A percentile compares a stretch with the other conserved stretches of the same genome.
Evolutionary conservation across 2,797 vertebrate species (phyloP).

Genomic region (Oryzias sinensis): DNA sequence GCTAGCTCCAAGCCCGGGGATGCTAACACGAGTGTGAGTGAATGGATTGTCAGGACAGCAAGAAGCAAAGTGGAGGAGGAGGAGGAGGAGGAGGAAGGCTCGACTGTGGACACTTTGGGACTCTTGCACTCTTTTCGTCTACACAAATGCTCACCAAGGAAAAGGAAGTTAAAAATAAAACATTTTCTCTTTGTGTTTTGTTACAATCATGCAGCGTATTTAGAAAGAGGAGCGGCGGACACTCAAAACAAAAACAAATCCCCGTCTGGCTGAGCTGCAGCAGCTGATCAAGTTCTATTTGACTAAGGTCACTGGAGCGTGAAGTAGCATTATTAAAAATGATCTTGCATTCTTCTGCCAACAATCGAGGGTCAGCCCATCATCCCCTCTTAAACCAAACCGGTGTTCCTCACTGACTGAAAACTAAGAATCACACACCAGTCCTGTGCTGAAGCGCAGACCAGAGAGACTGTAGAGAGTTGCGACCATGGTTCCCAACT

Average conservation of each 20-base stretch:
- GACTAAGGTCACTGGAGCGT: constrained; percentile 15
- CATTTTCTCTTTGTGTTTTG: constrained; percentile 11
- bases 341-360: constrained; percentile 28
- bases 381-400: constrained; percentile 14
- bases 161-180: constrained; percentile 30
- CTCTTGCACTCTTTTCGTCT: constrained; percentile 17
- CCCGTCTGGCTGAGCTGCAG: constrained; percentile 44
- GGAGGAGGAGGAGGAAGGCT: constrained; percentile 26
- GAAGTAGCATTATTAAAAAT: constrained; percentile 16
- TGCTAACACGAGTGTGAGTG: constrained; percentile 25
- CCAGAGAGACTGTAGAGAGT: constrained; percentile 21
- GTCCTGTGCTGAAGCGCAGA: constrained; percentile 10
- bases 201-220: constrained; percentile 69
- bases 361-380: constrained; percentile 19
- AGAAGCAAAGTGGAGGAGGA: constrained; percentile 20
- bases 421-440: constrained; percentile 48
- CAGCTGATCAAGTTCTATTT: constrained; percentile 29
- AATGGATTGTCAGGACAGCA: constrained; percentile 66
- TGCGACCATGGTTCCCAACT: constrained; percentile 54
- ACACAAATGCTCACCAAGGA: constrained; percentile 14
- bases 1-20: constrained; percentile 26
- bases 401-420: constrained; percentile 45
- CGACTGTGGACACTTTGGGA: constrained; percentile 32
- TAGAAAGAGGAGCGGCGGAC: constrained; percentile 38
- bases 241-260: constrained; percentile 2